phyloP scores from a whole-genome alignment of 2,113 vertebrate genomes.

The Rousettus leschenaultii region DNA sequence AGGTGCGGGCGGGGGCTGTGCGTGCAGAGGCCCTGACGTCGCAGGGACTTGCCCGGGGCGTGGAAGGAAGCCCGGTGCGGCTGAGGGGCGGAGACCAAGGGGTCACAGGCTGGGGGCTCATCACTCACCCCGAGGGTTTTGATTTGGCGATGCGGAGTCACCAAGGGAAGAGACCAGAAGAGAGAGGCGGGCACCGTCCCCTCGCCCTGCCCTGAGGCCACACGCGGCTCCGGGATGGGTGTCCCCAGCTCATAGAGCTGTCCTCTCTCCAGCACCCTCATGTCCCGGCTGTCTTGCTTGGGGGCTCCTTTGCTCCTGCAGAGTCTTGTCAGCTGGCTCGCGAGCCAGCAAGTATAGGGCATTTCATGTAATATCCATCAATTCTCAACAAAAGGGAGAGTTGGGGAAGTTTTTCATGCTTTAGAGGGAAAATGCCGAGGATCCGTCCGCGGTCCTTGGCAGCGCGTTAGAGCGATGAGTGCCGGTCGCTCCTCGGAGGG shows the following conservation, averaged over 20 bases:
- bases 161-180: background rate
- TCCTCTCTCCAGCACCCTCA: background rate
- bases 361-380: background rate
- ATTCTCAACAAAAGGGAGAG: background rate
- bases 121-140: background rate
- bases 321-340: background rate
- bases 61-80: background rate
- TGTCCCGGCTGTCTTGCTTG: background rate
- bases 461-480: background rate
- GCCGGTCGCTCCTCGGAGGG: background rate
- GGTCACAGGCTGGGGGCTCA: fast-evolving
- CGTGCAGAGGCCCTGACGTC: fast-evolving
- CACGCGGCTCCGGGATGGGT: fast-evolving
- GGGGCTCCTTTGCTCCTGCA: background rate
- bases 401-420: background rate
- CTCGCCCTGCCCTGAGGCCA: background rate
- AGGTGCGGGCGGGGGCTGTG: background rate
- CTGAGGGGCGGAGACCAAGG: background rate
- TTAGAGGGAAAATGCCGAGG: background rate
- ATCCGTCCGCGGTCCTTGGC: no score
- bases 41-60: background rate
- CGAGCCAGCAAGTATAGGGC: background rate
- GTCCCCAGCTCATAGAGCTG: no score
- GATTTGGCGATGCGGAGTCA: background rate
- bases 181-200: fast-evolving